Base-by-base conservation (phyloP, 2,113 vertebrate species). In the Sinosuthora webbiana region DNA sequence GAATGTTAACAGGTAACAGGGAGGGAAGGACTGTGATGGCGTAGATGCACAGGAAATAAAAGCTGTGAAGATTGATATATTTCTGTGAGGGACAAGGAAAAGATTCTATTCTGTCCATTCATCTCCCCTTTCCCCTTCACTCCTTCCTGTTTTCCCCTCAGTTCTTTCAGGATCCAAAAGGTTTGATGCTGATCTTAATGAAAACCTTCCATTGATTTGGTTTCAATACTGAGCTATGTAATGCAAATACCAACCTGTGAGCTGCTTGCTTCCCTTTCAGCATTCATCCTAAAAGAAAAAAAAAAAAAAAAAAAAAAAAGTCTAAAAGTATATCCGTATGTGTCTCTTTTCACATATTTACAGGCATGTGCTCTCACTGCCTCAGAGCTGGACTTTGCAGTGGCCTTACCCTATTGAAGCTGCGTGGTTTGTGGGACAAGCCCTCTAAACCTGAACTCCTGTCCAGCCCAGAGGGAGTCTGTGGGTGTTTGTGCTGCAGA, bases 121-220 rank as follows among this genome's bases (percentile, higher is more conserved):
- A 13, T 55, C 27, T 86, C 11, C 50, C 21, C n/a, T 74, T 75
- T 95, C 44, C 19, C 44, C 8, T 50, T 90, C 35, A 21, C 10
- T 74, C 50, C 44, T 35, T 57, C 20, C 63, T 71, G 18, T 35
- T 56, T 81, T 31, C 30, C 33, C 28, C 37, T 78, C 37, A 39
- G 49, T 57, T 88, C 27, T 85, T 77, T 59, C 30, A 25, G 57
- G 57, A 87, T 79, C 53, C 63, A 53, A 85, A 55, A 59, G 42
- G n/a, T 77, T 94, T 88, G 62, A 86, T 88, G 30, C 16, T 91
- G 74, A 80, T 91, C 78, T 90, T 85, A 77, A 87, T 80, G 82
- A 91, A 91, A 87, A 83, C 81, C 53, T 87, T 93, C 55, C 86
- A 57, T 24, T 79, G 75, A 73, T 90, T 91, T 80, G 13, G 42